A percentile compares a stretch with the other conserved stretches of the same genome.
These are phyloP conservation scores for Solenopsis fugax DNA, from an alignment of 1,140 invertebrate genomes.

Conservation along the genomic window DNA sequence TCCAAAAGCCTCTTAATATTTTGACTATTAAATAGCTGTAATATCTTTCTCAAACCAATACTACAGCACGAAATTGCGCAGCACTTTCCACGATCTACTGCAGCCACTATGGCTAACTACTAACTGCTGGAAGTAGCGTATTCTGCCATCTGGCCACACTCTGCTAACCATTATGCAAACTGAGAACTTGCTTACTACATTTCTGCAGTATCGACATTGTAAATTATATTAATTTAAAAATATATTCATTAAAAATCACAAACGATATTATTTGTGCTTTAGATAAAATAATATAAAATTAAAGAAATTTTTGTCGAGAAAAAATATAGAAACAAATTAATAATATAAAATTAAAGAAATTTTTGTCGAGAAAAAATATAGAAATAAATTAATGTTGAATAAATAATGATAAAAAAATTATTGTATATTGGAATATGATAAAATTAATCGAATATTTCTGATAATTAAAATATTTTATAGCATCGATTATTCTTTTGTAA, in stretches of 20 bases:
- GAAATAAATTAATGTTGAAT: not conserved
- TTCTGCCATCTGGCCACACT: not conserved
- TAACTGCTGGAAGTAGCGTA: conserved; percentile 16
- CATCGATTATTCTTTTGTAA: not conserved
- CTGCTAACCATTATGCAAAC: not conserved
- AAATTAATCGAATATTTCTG: not conserved
- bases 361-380: not conserved
- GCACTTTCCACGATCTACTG: not conserved
- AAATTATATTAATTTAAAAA: too few relatives aligned
- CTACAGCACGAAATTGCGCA: not conserved
- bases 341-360: not conserved
- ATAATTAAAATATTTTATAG: not conserved
- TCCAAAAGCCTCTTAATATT: not conserved
- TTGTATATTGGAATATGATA: not conserved
- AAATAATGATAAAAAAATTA: not conserved
- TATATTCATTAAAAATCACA: too few relatives aligned
- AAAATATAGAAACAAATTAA: not conserved
- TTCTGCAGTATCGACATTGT: not conserved
- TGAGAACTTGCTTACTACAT: not conserved
- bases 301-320: not conserved
- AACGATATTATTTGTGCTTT: not conserved
- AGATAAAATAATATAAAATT: not conserved
- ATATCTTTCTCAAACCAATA: not conserved
- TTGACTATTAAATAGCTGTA: not conserved
- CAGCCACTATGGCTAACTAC: conserved; percentile 8